Evolutionary conservation across 2,888 invertebrate species (phyloP).

Genomic region (Poecilobothrus nobilitatus): DNA sequence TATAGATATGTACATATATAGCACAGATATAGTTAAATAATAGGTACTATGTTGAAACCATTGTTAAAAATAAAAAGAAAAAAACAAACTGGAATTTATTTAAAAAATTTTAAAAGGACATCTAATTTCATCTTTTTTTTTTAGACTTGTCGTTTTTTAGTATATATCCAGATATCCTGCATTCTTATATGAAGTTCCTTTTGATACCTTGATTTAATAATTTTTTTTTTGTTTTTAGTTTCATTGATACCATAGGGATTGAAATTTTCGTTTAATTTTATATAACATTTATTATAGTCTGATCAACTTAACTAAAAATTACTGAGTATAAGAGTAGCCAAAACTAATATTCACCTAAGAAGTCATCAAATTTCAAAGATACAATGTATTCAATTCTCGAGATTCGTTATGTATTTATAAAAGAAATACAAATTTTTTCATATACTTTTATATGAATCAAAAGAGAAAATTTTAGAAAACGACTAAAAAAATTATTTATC

Average conservation of each 20-base stretch:
- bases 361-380: too few relatives aligned
- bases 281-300: too few relatives aligned
- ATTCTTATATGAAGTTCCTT: not conserved
- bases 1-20: not conserved
- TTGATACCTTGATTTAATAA: not conserved
- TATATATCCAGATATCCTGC: not conserved
- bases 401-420: too few relatives aligned
- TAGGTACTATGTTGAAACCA: not conserved
- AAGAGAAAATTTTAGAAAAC: too few relatives aligned
- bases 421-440: too few relatives aligned
- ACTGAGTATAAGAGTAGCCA: too few relatives aligned
- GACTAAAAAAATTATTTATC: too few relatives aligned
- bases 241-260: not conserved
- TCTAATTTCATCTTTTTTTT: not conserved
- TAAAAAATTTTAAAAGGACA: constrained; percentile 2
- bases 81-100: not conserved
- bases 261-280: not conserved
- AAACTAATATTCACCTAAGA: too few relatives aligned
- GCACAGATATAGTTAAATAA: not conserved
- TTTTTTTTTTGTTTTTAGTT: not conserved
- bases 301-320: too few relatives aligned
- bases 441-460: too few relatives aligned
- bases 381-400: too few relatives aligned
- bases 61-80: not conserved
- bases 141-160: not conserved